phyloP scores from a whole-genome alignment of 2,113 vertebrate species.

The Lagopus leucura region DNA sequence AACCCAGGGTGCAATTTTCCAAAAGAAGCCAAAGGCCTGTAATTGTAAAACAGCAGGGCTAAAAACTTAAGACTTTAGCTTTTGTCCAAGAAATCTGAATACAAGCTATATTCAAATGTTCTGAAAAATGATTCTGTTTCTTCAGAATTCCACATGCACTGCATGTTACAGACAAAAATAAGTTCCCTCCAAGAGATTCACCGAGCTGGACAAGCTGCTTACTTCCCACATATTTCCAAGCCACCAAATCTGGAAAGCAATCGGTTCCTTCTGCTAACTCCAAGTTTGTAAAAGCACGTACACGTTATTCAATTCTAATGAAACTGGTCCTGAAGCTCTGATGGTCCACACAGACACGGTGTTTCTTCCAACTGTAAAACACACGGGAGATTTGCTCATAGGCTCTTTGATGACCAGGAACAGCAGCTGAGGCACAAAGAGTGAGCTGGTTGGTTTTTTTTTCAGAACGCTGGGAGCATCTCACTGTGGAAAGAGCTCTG shows the following conservation, averaged over 20 bases:
- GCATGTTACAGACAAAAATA: background rate
- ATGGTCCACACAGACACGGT: background rate
- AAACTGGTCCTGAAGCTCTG: background rate
- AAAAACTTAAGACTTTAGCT: background rate
- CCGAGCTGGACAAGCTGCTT: background rate
- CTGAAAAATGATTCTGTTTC: background rate
- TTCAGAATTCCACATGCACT: background rate
- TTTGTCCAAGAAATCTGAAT: background rate
- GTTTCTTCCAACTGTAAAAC: background rate
- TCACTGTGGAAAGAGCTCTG: background rate
- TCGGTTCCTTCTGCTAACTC: background rate
- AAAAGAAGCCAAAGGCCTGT: background rate
- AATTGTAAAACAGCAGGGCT: background rate
- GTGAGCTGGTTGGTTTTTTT: rapidly evolving
- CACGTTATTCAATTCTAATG: background rate
- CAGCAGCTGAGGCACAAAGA: background rate
- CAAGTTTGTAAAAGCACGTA: background rate
- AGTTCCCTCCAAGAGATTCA: background rate
- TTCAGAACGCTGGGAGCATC: background rate
- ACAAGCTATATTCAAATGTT: background rate
- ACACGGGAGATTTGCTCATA: background rate
- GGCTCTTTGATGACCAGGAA: background rate
- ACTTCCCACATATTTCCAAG: background rate
- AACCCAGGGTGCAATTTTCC: background rate
- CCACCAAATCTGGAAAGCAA: background rate